Evolutionary conservation across 1,140 invertebrate species (phyloP).

Genomic region (Drosophila tristis): DNA sequence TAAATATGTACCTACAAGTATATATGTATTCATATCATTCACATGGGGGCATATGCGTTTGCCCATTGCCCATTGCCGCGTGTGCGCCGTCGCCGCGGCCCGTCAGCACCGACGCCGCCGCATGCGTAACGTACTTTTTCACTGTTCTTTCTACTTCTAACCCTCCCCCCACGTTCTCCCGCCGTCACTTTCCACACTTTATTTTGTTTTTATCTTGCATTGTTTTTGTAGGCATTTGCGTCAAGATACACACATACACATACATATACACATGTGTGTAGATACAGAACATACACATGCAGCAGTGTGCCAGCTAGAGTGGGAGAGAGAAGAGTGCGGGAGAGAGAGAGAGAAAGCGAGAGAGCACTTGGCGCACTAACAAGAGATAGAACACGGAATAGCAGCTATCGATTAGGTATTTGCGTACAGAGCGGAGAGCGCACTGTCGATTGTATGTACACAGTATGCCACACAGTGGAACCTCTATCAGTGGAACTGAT

Average conservation of each 20-base stretch:
- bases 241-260: conserved; percentile 36
- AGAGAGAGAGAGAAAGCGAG: background rate
- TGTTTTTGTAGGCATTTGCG: conserved; percentile 45
- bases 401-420: conserved; percentile 44
- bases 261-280: background rate
- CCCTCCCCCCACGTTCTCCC: background rate
- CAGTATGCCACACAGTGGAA: too few species aligned
- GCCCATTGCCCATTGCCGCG: background rate
- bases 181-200: too few species aligned
- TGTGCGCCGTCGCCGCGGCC: conserved; percentile 55
- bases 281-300: too few species aligned
- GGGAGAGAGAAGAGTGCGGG: background rate
- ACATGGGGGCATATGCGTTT: background rate
- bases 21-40: too few species aligned
- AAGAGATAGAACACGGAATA: conserved; percentile 23
- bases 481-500: too few species aligned
- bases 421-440: background rate
- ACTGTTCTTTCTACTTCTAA: conserved; percentile 30
- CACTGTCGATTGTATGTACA: background rate
- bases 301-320: too few species aligned
- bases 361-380: conserved; percentile 16
- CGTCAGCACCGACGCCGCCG: conserved; percentile 46
- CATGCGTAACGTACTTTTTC: conserved; percentile 69
- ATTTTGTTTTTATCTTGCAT: conserved; percentile 33
- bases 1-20: too few species aligned